Evolutionary conservation across 2,888 invertebrate genomes (phyloP).

Genomic region (Listrodromus nycthemerus): DNA sequence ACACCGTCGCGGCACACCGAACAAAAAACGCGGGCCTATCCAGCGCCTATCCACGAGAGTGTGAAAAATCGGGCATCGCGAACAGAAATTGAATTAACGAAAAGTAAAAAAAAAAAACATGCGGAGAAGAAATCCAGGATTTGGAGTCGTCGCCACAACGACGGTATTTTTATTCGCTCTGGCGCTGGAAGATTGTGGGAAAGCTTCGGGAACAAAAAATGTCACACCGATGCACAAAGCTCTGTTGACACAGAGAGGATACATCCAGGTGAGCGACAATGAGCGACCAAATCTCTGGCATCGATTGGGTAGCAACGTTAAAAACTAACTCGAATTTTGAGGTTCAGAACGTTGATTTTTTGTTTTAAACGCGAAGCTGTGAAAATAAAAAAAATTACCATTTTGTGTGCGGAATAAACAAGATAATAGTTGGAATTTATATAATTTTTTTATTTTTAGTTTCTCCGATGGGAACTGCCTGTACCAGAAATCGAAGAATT

Average conservation of each 20-base stretch:
- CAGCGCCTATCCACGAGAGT: not conserved
- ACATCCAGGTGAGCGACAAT: slow-evolving; percentile 87
- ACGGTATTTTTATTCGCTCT: slow-evolving; percentile 15
- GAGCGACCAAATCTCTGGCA: too few relatives aligned
- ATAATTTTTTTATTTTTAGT: slow-evolving; percentile 79
- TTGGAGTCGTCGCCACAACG: not conserved
- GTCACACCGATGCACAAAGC: slow-evolving; percentile 86
- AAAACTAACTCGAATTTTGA: not conserved
- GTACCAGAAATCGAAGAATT: slow-evolving; percentile 86
- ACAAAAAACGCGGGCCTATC: slow-evolving; percentile 1
- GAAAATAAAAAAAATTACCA: not conserved
- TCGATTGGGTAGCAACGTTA: too few relatives aligned
- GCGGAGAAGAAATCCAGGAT: slow-evolving; percentile 11
- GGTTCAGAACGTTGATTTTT: too few relatives aligned
- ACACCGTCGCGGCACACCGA: not conserved
- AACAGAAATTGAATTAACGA: not conserved
- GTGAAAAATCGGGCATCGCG: slow-evolving; percentile 26
- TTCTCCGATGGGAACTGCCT: slow-evolving; percentile 85
- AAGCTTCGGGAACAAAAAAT: slow-evolving; percentile 27
- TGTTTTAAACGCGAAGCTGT: too few relatives aligned
- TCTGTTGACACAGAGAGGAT: slow-evolving; percentile 88
- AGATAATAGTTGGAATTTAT: not conserved
- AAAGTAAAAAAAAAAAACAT: slow-evolving; percentile 20
- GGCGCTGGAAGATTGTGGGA: slow-evolving; percentile 2
- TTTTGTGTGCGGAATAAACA: too few relatives aligned